Percentiles rank a stretch among this genome's conserved stretches.
phyloP scores from a whole-genome alignment of 2,113 vertebrate genomes.

The Nothocercus julius region DNA sequence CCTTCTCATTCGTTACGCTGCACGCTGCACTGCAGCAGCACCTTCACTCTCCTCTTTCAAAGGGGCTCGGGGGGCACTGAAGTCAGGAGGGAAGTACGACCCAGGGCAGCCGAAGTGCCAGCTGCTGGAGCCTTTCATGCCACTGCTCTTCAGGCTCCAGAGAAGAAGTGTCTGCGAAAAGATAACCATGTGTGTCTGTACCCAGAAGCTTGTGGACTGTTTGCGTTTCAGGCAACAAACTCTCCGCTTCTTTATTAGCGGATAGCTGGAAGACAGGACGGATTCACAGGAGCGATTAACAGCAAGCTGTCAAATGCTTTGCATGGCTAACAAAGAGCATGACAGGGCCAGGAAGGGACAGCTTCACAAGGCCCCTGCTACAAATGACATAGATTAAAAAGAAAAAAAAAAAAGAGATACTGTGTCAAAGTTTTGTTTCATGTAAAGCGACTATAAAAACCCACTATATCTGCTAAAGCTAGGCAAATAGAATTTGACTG shows the following conservation, averaged over 20 bases:
- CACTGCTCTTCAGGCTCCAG: background rate
- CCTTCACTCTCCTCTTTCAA: background rate
- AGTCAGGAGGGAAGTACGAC: background rate
- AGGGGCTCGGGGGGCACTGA: background rate
- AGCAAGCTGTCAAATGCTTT: background rate
- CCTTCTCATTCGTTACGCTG: background rate
- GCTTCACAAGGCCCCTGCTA: background rate
- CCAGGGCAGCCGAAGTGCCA: background rate
- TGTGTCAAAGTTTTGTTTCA: too few species aligned
- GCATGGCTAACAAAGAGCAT: background rate
- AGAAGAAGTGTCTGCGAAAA: background rate
- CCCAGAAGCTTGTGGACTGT: background rate
- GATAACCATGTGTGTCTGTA: background rate
- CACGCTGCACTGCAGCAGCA: background rate
- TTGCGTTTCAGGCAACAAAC: background rate
- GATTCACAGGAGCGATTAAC: background rate
- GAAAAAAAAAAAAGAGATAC: too few species aligned
- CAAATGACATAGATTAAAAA: background rate
- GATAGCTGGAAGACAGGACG: background rate
- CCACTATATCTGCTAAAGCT: background rate
- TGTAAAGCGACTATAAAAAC: too few species aligned
- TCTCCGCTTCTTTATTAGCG: background rate
- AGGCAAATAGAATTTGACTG: background rate
- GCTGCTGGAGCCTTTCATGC: background rate
- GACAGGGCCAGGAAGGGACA: background rate